These are phyloP conservation scores for Chionis minor DNA, from an alignment of 2,113 vertebrate species.

Conservation along the genomic window DNA sequence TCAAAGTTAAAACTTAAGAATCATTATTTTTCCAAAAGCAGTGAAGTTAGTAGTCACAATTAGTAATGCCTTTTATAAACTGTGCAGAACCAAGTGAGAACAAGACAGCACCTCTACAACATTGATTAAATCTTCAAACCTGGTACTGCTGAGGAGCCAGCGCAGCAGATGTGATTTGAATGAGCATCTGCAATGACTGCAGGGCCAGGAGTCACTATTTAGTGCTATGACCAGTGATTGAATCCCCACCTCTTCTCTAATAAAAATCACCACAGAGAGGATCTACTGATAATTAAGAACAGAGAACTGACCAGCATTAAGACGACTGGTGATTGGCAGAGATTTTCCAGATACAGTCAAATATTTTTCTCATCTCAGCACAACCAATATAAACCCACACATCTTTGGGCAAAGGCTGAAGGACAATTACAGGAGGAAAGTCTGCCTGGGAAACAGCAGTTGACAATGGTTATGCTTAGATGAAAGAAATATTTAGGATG, in stretches of 20 bases:
- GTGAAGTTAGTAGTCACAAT: background rate
- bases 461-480: background rate
- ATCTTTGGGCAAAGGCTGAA: background rate
- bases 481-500: background rate
- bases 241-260: background rate
- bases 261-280: background rate
- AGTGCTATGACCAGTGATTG: background rate
- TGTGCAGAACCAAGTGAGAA: background rate
- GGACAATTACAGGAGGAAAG: background rate
- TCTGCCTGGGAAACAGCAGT: background rate
- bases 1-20: background rate
- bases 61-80: background rate
- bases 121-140: background rate
- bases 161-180: fast-evolving
- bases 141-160: background rate
- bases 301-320: background rate
- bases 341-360: background rate
- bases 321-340: background rate
- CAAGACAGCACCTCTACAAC: background rate
- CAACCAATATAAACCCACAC: background rate
- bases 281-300: background rate
- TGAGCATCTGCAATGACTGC: background rate
- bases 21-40: background rate
- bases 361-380: background rate
- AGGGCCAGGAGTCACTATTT: background rate